Percentiles rank a stretch among this genome's conserved stretches.
These are phyloP conservation scores for Tragulus kanchil DNA, from an alignment of 2,113 vertebrate genomes.

Conservation along the genomic window DNA sequence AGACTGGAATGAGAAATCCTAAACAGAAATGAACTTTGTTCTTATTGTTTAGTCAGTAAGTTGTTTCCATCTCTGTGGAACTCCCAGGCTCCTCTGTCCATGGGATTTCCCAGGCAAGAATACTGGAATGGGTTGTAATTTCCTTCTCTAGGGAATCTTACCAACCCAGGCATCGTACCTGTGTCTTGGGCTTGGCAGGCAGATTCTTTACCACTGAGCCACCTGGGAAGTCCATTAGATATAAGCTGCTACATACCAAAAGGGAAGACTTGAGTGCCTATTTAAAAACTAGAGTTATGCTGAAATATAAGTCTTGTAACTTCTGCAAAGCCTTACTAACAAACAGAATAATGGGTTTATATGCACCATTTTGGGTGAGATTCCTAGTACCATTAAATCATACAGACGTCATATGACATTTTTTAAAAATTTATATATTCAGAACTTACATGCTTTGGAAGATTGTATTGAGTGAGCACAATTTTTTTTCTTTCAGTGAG, in stretches of 20 bases:
- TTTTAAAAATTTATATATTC: not conserved
- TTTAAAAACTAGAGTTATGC: not conserved
- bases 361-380: not conserved
- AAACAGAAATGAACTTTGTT: not conserved
- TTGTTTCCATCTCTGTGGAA: not conserved
- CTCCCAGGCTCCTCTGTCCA: not conserved
- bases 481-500: conserved; percentile 8
- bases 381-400: not conserved
- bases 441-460: conserved; percentile 8
- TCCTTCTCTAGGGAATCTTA: not conserved
- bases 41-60: not conserved
- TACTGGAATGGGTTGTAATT: not conserved
- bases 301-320: not conserved
- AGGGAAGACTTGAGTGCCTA: not conserved
- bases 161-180: not conserved
- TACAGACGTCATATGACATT: not conserved
- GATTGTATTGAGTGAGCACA: not conserved
- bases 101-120: not conserved
- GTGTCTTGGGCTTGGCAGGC: not conserved
- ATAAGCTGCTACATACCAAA: not conserved
- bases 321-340: not conserved
- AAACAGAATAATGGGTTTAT: not conserved
- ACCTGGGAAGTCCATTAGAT: not conserved
- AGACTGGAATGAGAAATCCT: not conserved
- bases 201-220: not conserved